Conservation (phyloP, 2,888 invertebrate genomes). For the Oeneis ivallda region DNA sequence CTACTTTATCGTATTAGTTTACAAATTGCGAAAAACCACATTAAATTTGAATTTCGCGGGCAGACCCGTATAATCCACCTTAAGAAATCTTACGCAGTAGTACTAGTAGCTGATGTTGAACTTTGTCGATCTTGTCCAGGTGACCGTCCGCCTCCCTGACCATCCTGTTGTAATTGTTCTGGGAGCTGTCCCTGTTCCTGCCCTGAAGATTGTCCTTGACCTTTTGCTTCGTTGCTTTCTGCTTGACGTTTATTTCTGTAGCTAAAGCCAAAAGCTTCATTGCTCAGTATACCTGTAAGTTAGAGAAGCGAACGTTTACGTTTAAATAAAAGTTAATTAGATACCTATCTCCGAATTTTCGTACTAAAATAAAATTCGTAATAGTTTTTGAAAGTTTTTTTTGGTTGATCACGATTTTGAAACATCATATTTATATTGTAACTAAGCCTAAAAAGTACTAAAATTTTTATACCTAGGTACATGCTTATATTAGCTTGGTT, state of each 20-base stretch:
- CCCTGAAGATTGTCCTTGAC: slow-evolving; percentile 10
- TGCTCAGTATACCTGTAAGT: slow-evolving; percentile 52
- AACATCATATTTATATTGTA: no score
- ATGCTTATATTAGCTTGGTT: no score
- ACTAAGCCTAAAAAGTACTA: no score
- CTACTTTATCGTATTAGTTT: no score
- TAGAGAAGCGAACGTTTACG: no score
- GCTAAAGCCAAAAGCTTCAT: slow-evolving; percentile 47
- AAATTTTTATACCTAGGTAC: no score
- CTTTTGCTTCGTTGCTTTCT: slow-evolving; percentile 28
- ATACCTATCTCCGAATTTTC: background rate
- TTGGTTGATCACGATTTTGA: no score
- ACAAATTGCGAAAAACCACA: no score
- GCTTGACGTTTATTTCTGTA: slow-evolving; percentile 53
- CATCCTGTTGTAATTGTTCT: slow-evolving; percentile 13
- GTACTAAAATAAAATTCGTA: background rate
- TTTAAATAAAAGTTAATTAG: no score
- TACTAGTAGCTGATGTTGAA: slow-evolving; percentile 22
- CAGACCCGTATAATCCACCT: no score
- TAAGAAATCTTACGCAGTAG: slow-evolving; percentile 24
- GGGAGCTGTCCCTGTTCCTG: slow-evolving; percentile 11
- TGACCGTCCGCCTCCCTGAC: no score
- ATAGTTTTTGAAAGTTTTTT: background rate
- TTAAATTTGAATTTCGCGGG: no score
- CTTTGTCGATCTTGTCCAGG: slow-evolving; percentile 6